Evolutionary conservation across 2,888 invertebrate species (phyloP), one percentile per base, ranked within the genome.

Genomic region (Pammene aurita): DNA sequence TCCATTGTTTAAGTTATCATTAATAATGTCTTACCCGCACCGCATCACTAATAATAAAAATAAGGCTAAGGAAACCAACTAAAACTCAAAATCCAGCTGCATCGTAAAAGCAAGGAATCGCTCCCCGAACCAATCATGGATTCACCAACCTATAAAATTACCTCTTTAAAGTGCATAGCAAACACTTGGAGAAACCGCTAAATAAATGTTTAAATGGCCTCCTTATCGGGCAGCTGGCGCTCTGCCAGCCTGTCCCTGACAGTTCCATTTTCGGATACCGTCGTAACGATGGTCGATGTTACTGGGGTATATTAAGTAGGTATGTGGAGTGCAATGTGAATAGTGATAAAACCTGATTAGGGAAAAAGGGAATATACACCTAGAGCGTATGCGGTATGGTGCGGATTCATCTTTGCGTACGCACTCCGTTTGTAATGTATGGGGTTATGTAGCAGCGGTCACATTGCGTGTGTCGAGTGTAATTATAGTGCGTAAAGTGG

Each of bases 161-260:
- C 75, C 64, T 71, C 73, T 75, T 65, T 71, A 73, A 73, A 75
- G 71, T 67, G 74, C 75, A 79, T 79, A 77, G 77, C 79, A 80
- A 78, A 82, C 61, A 55, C 67, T 62, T 42, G 41, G 41, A 67
- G 48, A 42, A 50, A 63, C 67, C 42, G 67, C 42, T 62, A 67
- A 67, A 67, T 67, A 67, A 67, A 67, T 63, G 62, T 57, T 56
- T 50, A 63, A 63, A 50, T 16, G 67, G 60, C 60, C 48, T 81
- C 78, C 69, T 56, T 67, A 74, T 71, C 73, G 79, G 75, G 72
- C 70, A 76, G 78, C 78, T 81, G 85, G 86, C 77, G 56, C 13
- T 13, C 1, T 35, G 78, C 86, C 85, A 84, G 57, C 62, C 77
- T 85, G 86, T 57, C 66, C 42, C 70, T 81, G 85, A 85, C 85